Evolutionary conservation across 2,888 invertebrate genomes (phyloP), one percentile per base, ranked within the genome.

Genomic region (Polymixis flavicincta): DNA sequence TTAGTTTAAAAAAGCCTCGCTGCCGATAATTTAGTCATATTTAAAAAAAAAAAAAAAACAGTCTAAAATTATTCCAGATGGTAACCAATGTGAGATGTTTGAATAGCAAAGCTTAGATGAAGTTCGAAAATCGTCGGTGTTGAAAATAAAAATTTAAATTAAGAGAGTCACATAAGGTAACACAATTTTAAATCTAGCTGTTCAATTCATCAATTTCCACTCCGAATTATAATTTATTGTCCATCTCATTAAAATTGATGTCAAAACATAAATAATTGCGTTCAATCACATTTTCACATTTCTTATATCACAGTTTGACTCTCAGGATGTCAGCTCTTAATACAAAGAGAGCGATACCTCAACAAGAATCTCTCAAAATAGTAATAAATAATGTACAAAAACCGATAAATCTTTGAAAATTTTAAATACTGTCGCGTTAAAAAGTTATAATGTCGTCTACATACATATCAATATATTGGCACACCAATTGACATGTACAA

Each of bases 261-360:
- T 89, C 87, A 87, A 87, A 83, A 83, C 60, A 78, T 90, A 87
- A 89, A 88, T 90, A 92, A 92, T 92, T 92, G 92, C 90, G 84
- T 85, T 87, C 88, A 70, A 92, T 93, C 92, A 93, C 92, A 93
- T 90, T 88, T 90, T 90, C 87, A 88, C 85, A 90, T 91, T 93
- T 91, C 92, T 92, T 57, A 63, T 87, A 88, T 88, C 86, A 85
- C 87, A 87, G 86, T 82, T 80, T 72, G 77, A 83, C 86, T 86
- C 87, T 76, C 85, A 70, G 60, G 74, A 74, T 80, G 68, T 70
- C 71, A 72, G 42, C 79, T 83, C 65, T 64, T 72, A 73, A 55
- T 63, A 74, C 59, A 69, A 69, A 77, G 57, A 79, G 70, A 81
- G 68, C 65, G 48, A 71, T 71, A 70, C 52, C 74, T 73, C 37